These are phyloP conservation scores for Phyllopteryx taeniolatus DNA, from an alignment of 2,113 vertebrate genomes.

Conservation along the genomic window DNA sequence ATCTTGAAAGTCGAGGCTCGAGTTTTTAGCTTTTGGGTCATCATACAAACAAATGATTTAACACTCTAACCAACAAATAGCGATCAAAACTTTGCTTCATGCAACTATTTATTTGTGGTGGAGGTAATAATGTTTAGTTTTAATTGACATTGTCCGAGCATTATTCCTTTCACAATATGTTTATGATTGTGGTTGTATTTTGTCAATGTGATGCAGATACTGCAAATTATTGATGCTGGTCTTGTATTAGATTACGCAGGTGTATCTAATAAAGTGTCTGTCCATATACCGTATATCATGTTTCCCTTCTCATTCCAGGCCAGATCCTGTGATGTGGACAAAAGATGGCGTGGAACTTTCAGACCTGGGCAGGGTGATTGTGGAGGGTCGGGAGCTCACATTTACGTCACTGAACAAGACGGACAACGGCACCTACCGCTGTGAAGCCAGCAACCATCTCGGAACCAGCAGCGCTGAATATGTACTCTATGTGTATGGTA, in stretches of 20 bases:
- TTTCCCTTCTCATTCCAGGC: slow-evolving; percentile 69
- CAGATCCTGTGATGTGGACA: slow-evolving; percentile 95
- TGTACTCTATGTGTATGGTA: slow-evolving; percentile 94
- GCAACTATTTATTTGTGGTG: background rate
- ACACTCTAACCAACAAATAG: background rate
- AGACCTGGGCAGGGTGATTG: slow-evolving; percentile 91
- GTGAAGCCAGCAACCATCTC: slow-evolving; percentile 93
- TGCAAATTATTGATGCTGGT: background rate
- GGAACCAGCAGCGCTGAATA: slow-evolving; percentile 93
- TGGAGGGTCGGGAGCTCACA: slow-evolving; percentile 90
- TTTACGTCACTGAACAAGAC: slow-evolving; percentile 97
- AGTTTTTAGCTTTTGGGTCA: no score
- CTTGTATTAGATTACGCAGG: background rate
- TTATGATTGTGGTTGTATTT: background rate
- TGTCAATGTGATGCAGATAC: background rate
- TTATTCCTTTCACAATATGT: background rate
- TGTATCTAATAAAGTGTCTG: background rate
- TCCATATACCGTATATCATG: background rate
- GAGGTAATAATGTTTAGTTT: background rate
- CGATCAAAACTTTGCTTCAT: background rate
- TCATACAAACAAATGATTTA: background rate
- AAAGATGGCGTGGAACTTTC: slow-evolving; percentile 94
- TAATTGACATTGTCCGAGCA: background rate
- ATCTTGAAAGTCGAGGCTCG: no score
- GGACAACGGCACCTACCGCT: slow-evolving; percentile 97